Conservation (phyloP, 1,140 invertebrate species). For the Saccostrea echinata region DNA sequence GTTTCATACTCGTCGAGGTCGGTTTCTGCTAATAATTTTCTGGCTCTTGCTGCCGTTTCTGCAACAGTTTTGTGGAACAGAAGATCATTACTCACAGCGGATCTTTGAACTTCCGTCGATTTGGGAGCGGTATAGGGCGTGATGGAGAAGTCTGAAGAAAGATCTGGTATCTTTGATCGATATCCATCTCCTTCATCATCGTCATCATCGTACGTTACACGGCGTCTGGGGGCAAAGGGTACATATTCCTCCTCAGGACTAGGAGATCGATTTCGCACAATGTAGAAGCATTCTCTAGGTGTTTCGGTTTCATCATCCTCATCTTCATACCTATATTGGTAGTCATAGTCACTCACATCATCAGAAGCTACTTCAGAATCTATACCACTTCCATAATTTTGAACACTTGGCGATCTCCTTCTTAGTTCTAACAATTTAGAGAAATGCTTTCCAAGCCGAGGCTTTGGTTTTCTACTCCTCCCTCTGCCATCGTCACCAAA, state of each 20-base stretch:
- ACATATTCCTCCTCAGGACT: slow-evolving; percentile 58
- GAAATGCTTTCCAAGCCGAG: slow-evolving; percentile 53
- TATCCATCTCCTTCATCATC: slow-evolving; percentile 45
- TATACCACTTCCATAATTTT: background rate
- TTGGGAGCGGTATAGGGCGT: slow-evolving; percentile 32
- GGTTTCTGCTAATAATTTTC: slow-evolving; percentile 59
- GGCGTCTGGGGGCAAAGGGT: slow-evolving; percentile 56
- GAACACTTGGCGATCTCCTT: slow-evolving; percentile 1
- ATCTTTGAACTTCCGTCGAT: background rate
- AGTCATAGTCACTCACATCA: slow-evolving; percentile 47
- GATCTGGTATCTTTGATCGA: background rate
- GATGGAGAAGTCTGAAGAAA: slow-evolving; percentile 47
- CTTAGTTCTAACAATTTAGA: slow-evolving; percentile 48
- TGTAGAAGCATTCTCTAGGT: slow-evolving; percentile 38
- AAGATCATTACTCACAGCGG: slow-evolving; percentile 54
- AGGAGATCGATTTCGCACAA: slow-evolving; percentile 39
- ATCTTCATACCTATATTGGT: slow-evolving; percentile 54
- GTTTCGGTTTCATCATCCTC: slow-evolving; percentile 27
- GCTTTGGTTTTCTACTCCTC: slow-evolving; percentile 41
- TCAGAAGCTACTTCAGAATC: slow-evolving; percentile 51
- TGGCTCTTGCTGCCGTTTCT: slow-evolving; percentile 59
- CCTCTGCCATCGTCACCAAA: slow-evolving; percentile 36
- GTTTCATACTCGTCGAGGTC: slow-evolving; percentile 63
- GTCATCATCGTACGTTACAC: slow-evolving; percentile 40
- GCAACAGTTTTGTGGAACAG: slow-evolving; percentile 63